phyloP scores from a whole-genome alignment of 1,140 invertebrate genomes.

The Littorina saxatilis region DNA sequence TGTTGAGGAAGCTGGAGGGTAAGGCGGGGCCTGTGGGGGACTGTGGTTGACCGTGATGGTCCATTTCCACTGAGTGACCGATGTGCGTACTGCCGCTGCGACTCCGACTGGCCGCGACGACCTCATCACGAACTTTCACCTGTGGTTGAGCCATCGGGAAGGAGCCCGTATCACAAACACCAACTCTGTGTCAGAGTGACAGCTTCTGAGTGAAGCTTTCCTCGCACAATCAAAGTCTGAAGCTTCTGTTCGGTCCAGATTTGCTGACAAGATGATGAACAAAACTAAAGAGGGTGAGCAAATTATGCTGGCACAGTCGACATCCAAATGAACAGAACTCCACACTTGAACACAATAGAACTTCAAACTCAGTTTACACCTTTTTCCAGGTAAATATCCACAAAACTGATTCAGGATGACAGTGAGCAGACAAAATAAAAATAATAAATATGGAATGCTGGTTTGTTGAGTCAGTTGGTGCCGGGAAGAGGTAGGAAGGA shows the following conservation, averaged over 20 bases:
- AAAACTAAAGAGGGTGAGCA: background rate
- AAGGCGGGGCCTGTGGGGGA: conserved; percentile 2
- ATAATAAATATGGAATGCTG: background rate
- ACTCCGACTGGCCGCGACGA: conserved; percentile 51
- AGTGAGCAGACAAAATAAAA: no score
- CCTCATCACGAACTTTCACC: conserved; percentile 47
- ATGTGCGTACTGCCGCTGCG: conserved; percentile 53
- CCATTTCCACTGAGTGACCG: conserved; percentile 35
- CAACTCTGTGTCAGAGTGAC: background rate
- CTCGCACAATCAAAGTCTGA: background rate
- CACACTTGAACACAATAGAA: background rate
- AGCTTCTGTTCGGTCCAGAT: background rate
- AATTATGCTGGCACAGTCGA: background rate
- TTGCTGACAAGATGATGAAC: background rate
- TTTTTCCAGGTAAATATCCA: no score
- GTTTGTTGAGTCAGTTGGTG: no score
- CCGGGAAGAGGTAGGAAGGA: background rate
- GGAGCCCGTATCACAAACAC: background rate
- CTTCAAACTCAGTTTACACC: background rate
- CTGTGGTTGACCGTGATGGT: conserved; percentile 17
- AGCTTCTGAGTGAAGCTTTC: background rate
- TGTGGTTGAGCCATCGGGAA: conserved; percentile 43
- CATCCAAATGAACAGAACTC: conserved; percentile 10
- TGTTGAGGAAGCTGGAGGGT: conserved; percentile 28
- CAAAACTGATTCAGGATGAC: no score